Evolutionary conservation across 2,113 vertebrate species (phyloP).

Genomic region (rabbit (Oryctolagus cuniculus)): DNA sequence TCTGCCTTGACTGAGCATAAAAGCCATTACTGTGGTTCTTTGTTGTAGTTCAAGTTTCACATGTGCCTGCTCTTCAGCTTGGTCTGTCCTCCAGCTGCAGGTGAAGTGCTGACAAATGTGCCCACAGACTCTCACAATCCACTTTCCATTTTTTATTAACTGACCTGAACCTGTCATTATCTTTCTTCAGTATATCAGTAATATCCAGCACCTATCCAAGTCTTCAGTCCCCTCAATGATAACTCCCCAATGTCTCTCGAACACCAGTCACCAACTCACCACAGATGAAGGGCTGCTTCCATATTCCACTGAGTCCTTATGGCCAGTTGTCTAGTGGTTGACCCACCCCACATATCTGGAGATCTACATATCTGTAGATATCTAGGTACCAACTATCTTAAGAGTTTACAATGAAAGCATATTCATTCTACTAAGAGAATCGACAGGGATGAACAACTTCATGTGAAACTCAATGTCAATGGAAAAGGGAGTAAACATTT

Average conservation of each 20-base stretch:
- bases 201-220: background rate
- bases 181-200: background rate
- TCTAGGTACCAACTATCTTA: background rate
- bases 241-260: background rate
- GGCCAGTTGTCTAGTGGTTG: background rate
- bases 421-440: background rate
- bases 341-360: background rate
- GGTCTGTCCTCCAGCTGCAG: background rate
- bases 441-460: background rate
- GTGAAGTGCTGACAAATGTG: background rate
- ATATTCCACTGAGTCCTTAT: background rate
- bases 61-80: background rate
- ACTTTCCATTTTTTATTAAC: background rate
- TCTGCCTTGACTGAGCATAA: background rate
- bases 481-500: constrained; percentile 22
- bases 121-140: background rate
- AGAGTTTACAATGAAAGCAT: background rate
- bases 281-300: background rate
- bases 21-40: background rate
- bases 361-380: background rate
- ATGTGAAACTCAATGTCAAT: background rate
- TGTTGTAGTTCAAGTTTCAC: background rate
- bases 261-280: background rate
- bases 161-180: background rate
- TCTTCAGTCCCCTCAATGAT: background rate